phyloP scores from a whole-genome alignment of 2,113 vertebrate genomes.

The Cyanistes caeruleus region DNA sequence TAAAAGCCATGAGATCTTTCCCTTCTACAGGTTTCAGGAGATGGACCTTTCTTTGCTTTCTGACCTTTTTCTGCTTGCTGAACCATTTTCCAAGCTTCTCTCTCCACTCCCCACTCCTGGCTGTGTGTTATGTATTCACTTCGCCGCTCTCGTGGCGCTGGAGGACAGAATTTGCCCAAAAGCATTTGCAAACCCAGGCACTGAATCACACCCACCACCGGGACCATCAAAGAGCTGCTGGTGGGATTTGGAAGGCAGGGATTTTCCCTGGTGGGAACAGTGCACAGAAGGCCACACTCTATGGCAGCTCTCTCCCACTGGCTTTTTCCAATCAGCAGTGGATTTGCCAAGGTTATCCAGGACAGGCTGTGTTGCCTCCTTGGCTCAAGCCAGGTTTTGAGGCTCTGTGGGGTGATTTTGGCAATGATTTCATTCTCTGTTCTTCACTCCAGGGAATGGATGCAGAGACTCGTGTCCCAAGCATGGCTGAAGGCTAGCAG shows the following conservation, averaged over 20 bases:
- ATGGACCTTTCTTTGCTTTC: not conserved
- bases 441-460: not conserved
- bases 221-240: not conserved
- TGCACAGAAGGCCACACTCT: rapidly evolving
- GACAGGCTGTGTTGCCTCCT: not conserved
- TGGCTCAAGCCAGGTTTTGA: too few species aligned
- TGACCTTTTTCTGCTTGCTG: not conserved
- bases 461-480: not conserved
- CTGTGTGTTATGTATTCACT: not conserved
- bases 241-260: not conserved
- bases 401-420: not conserved
- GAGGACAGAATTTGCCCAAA: not conserved
- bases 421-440: not conserved
- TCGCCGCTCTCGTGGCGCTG: not conserved
- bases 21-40: not conserved
- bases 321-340: not conserved
- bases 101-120: not conserved
- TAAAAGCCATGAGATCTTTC: not conserved
- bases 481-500: not conserved
- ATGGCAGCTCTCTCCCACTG: not conserved
- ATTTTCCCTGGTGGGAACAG: rapidly evolving
- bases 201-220: not conserved
- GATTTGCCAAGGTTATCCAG: not conserved
- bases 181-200: not conserved
- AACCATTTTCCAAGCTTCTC: not conserved